These are phyloP conservation scores for Sciurus carolinensis DNA, from an alignment of 2,797 vertebrate genomes.

Conservation along the genomic window DNA sequence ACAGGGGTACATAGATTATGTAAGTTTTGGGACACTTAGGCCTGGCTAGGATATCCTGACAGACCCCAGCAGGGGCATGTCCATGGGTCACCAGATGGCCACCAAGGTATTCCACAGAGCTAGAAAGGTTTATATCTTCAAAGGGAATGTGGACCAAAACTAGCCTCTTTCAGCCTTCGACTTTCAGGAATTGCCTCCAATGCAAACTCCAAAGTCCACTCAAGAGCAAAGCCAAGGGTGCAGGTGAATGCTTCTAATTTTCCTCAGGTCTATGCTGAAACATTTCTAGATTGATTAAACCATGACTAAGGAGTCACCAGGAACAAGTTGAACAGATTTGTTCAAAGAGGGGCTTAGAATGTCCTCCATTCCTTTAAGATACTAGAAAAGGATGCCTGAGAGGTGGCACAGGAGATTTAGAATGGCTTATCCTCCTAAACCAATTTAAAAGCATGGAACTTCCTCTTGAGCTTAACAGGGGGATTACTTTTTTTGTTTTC, in stretches of 20 bases:
- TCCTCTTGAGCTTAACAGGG: constrained; percentile 41
- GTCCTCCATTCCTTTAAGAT: constrained; percentile 43
- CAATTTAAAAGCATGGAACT: constrained; percentile 54
- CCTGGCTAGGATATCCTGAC: background rate
- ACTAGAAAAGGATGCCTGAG: background rate
- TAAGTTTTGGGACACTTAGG: background rate
- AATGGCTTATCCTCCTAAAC: constrained; percentile 57
- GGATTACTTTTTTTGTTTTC: constrained; percentile 22
- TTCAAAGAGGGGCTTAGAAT: constrained; percentile 50
- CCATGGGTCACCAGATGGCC: background rate
- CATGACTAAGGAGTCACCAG: background rate
- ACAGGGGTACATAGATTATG: background rate
- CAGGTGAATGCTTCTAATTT: background rate
- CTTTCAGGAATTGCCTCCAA: background rate
- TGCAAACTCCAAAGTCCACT: background rate
- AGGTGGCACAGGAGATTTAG: constrained; percentile 32
- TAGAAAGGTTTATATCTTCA: background rate
- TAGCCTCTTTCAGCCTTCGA: background rate
- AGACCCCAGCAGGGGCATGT: background rate
- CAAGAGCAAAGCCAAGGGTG: background rate
- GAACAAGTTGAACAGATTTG: background rate
- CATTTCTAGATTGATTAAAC: background rate
- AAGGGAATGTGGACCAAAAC: background rate
- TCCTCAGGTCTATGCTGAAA: background rate
- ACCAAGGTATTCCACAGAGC: background rate